Percentiles rank a stretch among this genome's conserved stretches.
phyloP scores from a whole-genome alignment of 2,113 vertebrate species.

The Crotalus viridis region DNA sequence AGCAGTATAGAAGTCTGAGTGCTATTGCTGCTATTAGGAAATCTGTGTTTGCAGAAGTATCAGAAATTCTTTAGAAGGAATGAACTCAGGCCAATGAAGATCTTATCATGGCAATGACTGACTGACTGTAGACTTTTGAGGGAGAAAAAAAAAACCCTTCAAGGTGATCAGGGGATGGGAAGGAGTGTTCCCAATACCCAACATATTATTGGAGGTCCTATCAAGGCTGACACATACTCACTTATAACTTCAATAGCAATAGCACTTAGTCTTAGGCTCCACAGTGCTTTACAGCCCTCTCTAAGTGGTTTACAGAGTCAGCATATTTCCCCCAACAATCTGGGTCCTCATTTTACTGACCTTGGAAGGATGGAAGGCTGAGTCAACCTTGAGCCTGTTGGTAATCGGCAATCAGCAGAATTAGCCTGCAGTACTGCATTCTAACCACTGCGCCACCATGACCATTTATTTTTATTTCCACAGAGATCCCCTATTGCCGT shows the following conservation, averaged over 20 bases:
- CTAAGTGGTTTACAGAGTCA: too few species aligned
- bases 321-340: too few species aligned
- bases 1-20: too few species aligned
- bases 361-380: too few species aligned
- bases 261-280: too few species aligned
- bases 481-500: neutral
- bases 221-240: neutral
- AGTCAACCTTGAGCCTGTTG: too few species aligned
- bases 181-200: neutral
- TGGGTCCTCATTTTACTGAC: too few species aligned
- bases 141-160: neutral
- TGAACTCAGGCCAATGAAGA: neutral
- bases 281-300: too few species aligned
- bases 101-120: neutral
- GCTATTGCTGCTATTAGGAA: neutral
- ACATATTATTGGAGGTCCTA: neutral
- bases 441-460: too few species aligned
- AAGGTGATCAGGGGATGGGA: neutral
- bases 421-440: too few species aligned
- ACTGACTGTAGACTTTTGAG: neutral
- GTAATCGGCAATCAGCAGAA: too few species aligned
- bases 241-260: neutral
- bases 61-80: neutral
- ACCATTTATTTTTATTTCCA: neutral
- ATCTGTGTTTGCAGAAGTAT: neutral